Base-by-base conservation (phyloP, 2,888 invertebrate species). In the Melitaea athalia region DNA sequence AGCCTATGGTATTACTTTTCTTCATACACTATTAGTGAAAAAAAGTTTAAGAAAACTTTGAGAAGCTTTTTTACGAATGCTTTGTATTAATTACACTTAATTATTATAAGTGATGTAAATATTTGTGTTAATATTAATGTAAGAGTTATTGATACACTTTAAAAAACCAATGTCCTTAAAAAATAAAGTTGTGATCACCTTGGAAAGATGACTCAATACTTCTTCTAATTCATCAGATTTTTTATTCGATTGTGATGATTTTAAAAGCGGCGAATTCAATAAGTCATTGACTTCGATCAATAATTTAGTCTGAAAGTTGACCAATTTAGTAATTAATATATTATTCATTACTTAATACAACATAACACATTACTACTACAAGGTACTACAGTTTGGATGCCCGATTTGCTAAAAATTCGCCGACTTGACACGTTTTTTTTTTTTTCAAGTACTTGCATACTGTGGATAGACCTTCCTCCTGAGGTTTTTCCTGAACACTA, bases 261-360 rank as follows among this genome's bases (percentile, higher is more conserved):
- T 66, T 47, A 71, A 50, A 24, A 69, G 15, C 17, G 78, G 74
- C 71, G 76, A 72, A n/a, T 77, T 72, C 38, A 77, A 67, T n/a
- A 78, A 69, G 45, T 77, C 76, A n/a, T 70, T 73, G 33, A 78
- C 76, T 72, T 78, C 78, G 15, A 33, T 42, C 62, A 74, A 72
- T 24, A 78, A 63, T 57, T 74, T 75, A 31, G 62, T 70, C 78
- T 75, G 42, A 59, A 66, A 63, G 24, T 52, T 17, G 17, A 50
- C 8, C 4, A 50, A 15, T 14, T 11, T 45, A 24, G 24, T 24
- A 24, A 24, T 3, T 45, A 11, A 14, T 11, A 14, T 11, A 45
- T 45, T 45, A 45, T 14, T 11, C 8, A 5, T 14, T 45, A 45
- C 45, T 8, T 10, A 12, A 12, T 45, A 45, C 33, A 33, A 33